These are phyloP conservation scores for Ectemnius cavifrons DNA, from an alignment of 2,888 invertebrate species.

Conservation along the genomic window DNA sequence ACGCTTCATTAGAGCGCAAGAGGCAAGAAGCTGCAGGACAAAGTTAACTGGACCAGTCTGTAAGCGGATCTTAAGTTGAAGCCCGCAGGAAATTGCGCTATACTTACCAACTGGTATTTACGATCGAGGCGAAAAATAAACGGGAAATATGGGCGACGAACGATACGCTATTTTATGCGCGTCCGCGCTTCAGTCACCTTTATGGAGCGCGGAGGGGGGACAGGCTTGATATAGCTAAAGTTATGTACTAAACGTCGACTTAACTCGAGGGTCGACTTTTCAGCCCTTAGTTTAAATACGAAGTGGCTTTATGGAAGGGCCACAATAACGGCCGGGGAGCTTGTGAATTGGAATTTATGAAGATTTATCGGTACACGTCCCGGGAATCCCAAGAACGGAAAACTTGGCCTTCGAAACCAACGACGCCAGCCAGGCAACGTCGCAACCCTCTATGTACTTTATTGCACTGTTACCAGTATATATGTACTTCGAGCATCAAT, in stretches of 20 bases:
- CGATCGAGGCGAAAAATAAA: not conserved
- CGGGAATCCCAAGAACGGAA: conserved; percentile 28
- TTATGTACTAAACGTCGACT: conserved; percentile 38
- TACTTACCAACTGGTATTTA: not conserved
- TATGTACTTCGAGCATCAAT: not conserved
- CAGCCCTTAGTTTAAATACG: conserved; percentile 51
- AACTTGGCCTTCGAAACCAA: conserved; percentile 18
- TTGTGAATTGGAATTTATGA: conserved; percentile 53
- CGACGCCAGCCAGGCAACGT: not conserved
- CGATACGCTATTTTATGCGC: not conserved
- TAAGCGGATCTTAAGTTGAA: not conserved
- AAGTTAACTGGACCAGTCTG: not conserved
- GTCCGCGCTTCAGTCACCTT: conserved; percentile 23
- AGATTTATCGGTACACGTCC: conserved; percentile 49
- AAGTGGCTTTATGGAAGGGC: conserved; percentile 46
- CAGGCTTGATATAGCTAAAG: conserved; percentile 40
- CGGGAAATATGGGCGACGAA: not conserved
- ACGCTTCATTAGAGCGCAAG: conserved; percentile 2
- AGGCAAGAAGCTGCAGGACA: not conserved
- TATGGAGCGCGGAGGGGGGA: conserved; percentile 21
- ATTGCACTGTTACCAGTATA: not conserved
- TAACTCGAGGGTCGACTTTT: conserved; percentile 49
- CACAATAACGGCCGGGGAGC: conserved; percentile 36
- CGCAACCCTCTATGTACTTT: not conserved
- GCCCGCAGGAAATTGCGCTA: not conserved